phyloP scores from a whole-genome alignment of 1,140 invertebrate species.

The Solenopsis invicta region DNA sequence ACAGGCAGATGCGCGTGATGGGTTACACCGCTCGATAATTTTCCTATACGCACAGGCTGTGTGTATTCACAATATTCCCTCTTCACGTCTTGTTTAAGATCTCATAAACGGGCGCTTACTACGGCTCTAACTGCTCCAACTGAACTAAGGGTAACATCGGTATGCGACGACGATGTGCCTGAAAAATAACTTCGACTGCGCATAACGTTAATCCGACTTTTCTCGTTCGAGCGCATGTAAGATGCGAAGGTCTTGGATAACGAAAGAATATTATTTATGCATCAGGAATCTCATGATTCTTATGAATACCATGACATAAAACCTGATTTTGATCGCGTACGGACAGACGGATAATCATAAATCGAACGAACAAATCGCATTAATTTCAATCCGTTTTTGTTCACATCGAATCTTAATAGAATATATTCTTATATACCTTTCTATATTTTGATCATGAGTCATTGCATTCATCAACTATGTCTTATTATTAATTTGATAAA shows the following conservation, averaged over 20 bases:
- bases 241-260: slow-evolving; percentile 10
- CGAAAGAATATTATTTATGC: slow-evolving; percentile 1
- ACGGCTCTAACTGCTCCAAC: slow-evolving; percentile 64
- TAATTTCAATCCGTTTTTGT: slow-evolving; percentile 14
- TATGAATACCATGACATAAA: neutral
- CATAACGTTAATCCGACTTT: slow-evolving; percentile 16
- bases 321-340: neutral
- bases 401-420: neutral
- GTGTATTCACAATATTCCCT: slow-evolving; percentile 70
- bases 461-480: neutral
- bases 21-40: slow-evolving; percentile 66
- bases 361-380: neutral
- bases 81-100: slow-evolving; percentile 76
- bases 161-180: slow-evolving; percentile 48
- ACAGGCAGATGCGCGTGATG: slow-evolving; percentile 16
- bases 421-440: neutral
- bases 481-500: slow-evolving; percentile 17
- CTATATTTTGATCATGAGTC: neutral
- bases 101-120: slow-evolving; percentile 74
- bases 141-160: slow-evolving; percentile 61
- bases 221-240: neutral
- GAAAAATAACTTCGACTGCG: slow-evolving; percentile 52
- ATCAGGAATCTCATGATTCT: neutral
- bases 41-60: slow-evolving; percentile 48
- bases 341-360: neutral